A percentile compares a stretch with the other conserved stretches of the same genome.
Conservation (phyloP, 2,797 vertebrate genomes). For the Platyrinchus mystaceus region DNA sequence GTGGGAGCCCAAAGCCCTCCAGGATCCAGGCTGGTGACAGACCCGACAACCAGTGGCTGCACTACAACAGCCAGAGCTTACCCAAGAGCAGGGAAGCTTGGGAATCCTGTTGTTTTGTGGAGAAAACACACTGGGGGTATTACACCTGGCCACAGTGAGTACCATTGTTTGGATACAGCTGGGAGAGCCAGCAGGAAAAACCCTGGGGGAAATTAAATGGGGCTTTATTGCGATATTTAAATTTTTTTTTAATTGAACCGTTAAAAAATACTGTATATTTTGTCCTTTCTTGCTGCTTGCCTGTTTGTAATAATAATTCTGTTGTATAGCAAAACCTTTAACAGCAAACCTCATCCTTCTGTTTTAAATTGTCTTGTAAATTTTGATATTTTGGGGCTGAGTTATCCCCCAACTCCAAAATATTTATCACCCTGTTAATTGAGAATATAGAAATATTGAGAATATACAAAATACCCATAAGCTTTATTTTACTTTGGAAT, state of each 20-base stretch:
- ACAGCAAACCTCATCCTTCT: not conserved
- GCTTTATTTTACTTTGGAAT: not conserved
- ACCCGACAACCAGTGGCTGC: slow-evolving; percentile 92
- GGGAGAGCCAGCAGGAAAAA: not conserved
- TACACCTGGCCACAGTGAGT: slow-evolving; percentile 92
- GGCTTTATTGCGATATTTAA: not conserved
- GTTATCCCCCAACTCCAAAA: not conserved
- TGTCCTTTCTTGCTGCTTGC: not conserved
- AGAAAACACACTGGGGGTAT: slow-evolving; percentile 99
- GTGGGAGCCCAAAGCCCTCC: slow-evolving; percentile 73
- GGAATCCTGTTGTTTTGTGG: slow-evolving; percentile 89
- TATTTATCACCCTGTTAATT: not conserved
- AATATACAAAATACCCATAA: not conserved
- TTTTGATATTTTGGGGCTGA: not conserved
- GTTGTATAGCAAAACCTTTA: not conserved
- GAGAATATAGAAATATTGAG: not conserved
- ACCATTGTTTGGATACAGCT: not conserved
- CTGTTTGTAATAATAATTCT: not conserved
- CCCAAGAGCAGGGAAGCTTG: slow-evolving; percentile 88
- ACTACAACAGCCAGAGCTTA: slow-evolving; percentile 87
- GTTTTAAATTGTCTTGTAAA: not conserved
- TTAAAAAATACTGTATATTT: not conserved
- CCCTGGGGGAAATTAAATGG: not conserved
- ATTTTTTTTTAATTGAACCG: not conserved
- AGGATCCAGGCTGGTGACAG: slow-evolving; percentile 86